Percentiles rank a stretch among this genome's conserved stretches.
phyloP scores from a whole-genome alignment of 1,140 invertebrate species.

The Megalopta genalis region DNA sequence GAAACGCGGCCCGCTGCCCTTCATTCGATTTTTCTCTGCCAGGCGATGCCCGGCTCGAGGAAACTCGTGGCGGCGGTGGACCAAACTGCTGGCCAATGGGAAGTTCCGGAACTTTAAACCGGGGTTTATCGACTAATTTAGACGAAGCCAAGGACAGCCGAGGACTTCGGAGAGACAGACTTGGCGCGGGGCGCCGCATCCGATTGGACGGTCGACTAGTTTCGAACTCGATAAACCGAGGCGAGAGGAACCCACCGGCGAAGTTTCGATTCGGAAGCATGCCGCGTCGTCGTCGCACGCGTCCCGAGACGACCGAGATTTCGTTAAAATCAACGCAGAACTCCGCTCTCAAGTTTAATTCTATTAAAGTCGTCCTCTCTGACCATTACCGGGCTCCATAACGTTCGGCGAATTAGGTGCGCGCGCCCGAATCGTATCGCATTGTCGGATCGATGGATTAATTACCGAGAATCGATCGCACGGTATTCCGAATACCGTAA shows the following conservation, averaged over 20 bases:
- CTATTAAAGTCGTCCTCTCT: constrained; percentile 54
- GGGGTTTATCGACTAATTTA: constrained; percentile 73
- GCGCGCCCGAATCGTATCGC: not conserved
- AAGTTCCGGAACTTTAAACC: constrained; percentile 67
- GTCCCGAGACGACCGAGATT: constrained; percentile 46
- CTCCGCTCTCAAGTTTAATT: constrained; percentile 55
- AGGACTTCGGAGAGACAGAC: constrained; percentile 59
- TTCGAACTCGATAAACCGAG: constrained; percentile 64
- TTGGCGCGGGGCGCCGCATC: constrained; percentile 48
- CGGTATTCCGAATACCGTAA: too few relatives aligned
- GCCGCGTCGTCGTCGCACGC: not conserved
- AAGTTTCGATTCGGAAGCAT: constrained; percentile 53
- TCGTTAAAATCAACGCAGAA: constrained; percentile 64
- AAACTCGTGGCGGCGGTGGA: not conserved
- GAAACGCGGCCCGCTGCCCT: not conserved
- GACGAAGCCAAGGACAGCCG: constrained; percentile 56
- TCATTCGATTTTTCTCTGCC: constrained; percentile 37
- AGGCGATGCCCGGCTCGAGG: constrained; percentile 30
- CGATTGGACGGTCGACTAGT: constrained; percentile 59
- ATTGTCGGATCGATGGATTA: too few relatives aligned
- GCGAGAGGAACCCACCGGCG: constrained; percentile 41
- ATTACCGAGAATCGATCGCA: too few relatives aligned
- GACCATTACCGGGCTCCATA: constrained; percentile 21
- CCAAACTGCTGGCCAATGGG: constrained; percentile 1
- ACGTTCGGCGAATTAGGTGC: not conserved